Evolutionary conservation across 2,888 invertebrate genomes (phyloP).

Genomic region (Diaphora mendica): DNA sequence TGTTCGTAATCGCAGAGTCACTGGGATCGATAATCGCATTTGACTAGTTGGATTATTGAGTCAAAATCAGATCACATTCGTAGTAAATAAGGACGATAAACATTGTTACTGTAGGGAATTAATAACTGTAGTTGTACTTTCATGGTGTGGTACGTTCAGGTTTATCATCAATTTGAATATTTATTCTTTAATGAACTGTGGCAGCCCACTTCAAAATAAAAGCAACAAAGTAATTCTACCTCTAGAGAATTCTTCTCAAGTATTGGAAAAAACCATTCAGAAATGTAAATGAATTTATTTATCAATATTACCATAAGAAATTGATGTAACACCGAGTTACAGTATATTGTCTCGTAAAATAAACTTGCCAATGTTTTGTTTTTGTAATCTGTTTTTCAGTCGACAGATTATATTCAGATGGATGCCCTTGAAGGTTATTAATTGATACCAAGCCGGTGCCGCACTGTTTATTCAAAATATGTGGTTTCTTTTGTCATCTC

Average conservation of each 20-base stretch:
- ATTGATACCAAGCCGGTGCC: not conserved
- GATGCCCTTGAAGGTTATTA: not conserved
- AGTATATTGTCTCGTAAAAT: not conserved
- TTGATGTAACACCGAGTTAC: not conserved
- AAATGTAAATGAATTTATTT: not conserved
- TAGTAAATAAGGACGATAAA: not conserved
- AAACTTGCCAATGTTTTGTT: not conserved
- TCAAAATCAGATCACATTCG: not conserved
- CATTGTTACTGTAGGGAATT: no score
- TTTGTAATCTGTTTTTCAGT: not conserved
- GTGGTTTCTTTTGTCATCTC: not conserved
- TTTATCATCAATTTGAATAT: conserved; percentile 1
- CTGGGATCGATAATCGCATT: not conserved
- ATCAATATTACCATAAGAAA: not conserved
- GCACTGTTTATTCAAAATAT: not conserved
- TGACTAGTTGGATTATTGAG: not conserved
- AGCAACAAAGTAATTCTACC: not conserved
- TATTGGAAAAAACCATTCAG: not conserved
- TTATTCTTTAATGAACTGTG: not conserved
- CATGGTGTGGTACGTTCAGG: not conserved
- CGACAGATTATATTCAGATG: not conserved
- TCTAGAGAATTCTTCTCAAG: not conserved
- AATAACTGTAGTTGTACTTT: not conserved
- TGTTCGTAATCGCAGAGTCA: not conserved
- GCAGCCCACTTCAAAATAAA: not conserved